phyloP scores from a whole-genome alignment of 2,797 vertebrate species.

The Eurystomus glaucurus region DNA sequence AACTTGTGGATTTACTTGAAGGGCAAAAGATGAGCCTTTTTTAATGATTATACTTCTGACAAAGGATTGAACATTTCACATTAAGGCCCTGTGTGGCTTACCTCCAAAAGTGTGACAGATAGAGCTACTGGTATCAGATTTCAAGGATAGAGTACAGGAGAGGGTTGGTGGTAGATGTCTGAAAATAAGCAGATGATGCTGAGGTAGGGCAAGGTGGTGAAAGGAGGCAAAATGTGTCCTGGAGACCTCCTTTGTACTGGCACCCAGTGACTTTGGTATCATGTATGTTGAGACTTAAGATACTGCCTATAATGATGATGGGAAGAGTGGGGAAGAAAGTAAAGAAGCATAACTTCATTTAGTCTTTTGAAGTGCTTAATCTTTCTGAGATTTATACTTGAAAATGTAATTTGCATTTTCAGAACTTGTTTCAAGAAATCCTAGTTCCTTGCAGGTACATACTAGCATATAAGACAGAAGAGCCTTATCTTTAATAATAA shows the following conservation, averaged over 20 bases:
- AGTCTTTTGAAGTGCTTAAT: background rate
- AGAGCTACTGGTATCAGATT: conserved; percentile 3
- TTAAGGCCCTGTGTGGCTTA: background rate
- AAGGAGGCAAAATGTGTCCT: background rate
- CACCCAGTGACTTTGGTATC: background rate
- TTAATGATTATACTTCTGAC: background rate
- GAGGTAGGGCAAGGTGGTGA: background rate
- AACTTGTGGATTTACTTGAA: background rate
- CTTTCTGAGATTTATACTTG: background rate
- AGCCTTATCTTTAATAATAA: background rate
- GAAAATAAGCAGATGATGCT: background rate
- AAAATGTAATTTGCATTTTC: background rate
- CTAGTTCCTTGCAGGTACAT: background rate
- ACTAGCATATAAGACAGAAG: background rate
- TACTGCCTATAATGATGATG: background rate
- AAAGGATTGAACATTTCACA: background rate
- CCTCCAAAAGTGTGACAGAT: background rate
- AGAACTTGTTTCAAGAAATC: background rate
- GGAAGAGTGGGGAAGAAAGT: background rate
- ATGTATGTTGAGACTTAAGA: background rate
- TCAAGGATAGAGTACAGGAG: conserved; percentile 12
- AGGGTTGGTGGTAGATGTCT: background rate
- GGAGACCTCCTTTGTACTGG: background rate
- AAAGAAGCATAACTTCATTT: background rate
- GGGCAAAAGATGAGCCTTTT: background rate